These are phyloP conservation scores for Idaea biselata DNA, from an alignment of 2,888 invertebrate species.

Conservation along the genomic window DNA sequence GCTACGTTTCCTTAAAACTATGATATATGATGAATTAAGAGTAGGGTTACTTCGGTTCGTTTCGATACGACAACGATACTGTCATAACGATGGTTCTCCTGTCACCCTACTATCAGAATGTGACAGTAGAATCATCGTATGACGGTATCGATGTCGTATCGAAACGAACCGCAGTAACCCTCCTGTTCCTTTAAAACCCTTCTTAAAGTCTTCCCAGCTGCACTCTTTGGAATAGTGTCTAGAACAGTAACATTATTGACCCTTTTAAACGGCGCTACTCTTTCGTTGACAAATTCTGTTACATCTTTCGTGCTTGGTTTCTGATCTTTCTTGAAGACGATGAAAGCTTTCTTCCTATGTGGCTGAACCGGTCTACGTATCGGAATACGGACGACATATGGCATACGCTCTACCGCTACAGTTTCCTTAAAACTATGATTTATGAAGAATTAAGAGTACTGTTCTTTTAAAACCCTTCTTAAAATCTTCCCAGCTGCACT, in stretches of 20 bases:
- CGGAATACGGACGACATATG: too few species aligned
- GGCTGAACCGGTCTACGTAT: too few species aligned
- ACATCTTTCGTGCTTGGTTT: conserved; percentile 76
- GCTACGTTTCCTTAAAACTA: neutral
- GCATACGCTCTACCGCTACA: too few species aligned
- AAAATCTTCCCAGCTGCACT: conserved; percentile 89
- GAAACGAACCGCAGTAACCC: too few species aligned
- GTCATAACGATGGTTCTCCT: too few species aligned
- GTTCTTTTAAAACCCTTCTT: conserved; percentile 80
- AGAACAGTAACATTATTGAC: conserved; percentile 85
- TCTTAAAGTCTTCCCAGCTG: conserved; percentile 89
- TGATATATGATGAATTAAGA: conserved; percentile 30
- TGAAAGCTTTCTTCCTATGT: conserved; percentile 88
- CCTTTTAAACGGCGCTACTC: conserved; percentile 89
- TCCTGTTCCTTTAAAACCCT: conserved; percentile 77
- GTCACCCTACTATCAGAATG: too few species aligned
- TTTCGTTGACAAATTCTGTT: conserved; percentile 82
- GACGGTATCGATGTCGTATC: too few species aligned
- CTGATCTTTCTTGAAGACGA: conserved; percentile 73
- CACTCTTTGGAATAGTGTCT: conserved; percentile 86
- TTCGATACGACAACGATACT: too few species aligned
- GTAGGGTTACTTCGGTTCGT: too few species aligned
- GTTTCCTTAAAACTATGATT: neutral
- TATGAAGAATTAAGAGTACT: conserved; percentile 41
- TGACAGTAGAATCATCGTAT: too few species aligned